Percentiles rank a stretch among this genome's conserved stretches.
phyloP scores from a whole-genome alignment of 2,113 vertebrate species.

The Sturnus vulgaris region DNA sequence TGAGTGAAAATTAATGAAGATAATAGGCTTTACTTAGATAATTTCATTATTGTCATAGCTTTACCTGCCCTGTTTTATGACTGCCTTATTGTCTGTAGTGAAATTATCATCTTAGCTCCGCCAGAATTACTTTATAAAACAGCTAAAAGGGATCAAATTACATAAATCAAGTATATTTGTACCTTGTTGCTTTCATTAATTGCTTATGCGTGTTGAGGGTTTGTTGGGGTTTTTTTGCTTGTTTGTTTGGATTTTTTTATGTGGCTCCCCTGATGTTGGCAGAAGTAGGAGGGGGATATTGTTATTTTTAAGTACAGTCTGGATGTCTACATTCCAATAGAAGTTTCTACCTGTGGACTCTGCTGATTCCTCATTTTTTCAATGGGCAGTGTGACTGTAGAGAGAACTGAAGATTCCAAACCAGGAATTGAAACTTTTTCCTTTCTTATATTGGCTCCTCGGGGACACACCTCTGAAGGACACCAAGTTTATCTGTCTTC shows the following conservation, averaged over 20 bases:
- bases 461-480: not conserved
- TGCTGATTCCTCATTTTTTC: not conserved
- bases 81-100: slow-evolving; percentile 3
- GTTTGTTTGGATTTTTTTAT: not conserved
- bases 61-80: slow-evolving; percentile 31
- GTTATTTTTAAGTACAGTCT: not conserved
- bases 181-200: not conserved
- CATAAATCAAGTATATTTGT: not conserved
- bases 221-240: not conserved
- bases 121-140: not conserved
- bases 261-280: not conserved
- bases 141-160: slow-evolving; percentile 11
- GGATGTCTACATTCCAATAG: not conserved
- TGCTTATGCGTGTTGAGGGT: not conserved
- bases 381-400: rapidly evolving
- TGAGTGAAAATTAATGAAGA: slow-evolving; percentile 60
- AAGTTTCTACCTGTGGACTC: not conserved
- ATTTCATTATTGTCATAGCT: slow-evolving; percentile 36
- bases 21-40: slow-evolving; percentile 54
- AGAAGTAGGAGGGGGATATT: not conserved
- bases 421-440: not conserved
- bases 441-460: not conserved
- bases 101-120: not conserved
- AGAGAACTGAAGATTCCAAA: not conserved
- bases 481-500: not conserved